These are phyloP conservation scores for Spinus pinus DNA, from an alignment of 2,797 vertebrate species.

Conservation along the genomic window DNA sequence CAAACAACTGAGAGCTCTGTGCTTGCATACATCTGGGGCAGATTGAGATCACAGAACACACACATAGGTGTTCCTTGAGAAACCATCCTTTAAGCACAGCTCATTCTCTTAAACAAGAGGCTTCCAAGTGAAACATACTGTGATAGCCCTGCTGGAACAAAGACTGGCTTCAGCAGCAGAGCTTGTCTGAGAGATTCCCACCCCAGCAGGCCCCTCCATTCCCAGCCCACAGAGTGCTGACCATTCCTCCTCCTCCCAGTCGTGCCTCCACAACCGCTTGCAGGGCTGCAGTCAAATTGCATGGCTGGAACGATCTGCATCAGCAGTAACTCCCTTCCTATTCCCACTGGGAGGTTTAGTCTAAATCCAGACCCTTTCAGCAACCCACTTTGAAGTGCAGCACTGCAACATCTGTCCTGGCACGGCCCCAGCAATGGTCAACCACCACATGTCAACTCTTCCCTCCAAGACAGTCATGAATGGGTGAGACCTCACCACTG, in stretches of 20 bases:
- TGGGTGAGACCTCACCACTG: neutral
- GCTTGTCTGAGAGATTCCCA: neutral
- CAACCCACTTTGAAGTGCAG: neutral
- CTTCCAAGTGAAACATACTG: neutral
- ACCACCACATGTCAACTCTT: neutral
- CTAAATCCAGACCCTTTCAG: neutral
- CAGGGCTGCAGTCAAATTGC: neutral
- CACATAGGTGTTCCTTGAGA: neutral
- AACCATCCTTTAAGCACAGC: neutral
- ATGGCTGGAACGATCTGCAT: accelerated
- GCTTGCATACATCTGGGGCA: neutral
- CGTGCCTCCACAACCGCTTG: accelerated
- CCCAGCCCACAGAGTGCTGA: neutral
- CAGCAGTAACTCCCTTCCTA: neutral
- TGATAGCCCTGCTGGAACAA: neutral
- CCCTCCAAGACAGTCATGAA: accelerated
- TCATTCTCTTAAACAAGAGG: neutral
- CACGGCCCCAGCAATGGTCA: neutral
- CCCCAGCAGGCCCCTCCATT: neutral
- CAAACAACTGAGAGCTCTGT: conserved; percentile 5
- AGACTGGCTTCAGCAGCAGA: neutral
- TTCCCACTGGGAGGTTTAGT: neutral
- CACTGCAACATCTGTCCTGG: neutral
- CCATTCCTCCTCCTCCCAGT: neutral
- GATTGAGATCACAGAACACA: neutral